Percentiles rank a stretch among this genome's conserved stretches.
Conservation (phyloP, 2,113 vertebrate genomes). For the Hippolais icterina region DNA sequence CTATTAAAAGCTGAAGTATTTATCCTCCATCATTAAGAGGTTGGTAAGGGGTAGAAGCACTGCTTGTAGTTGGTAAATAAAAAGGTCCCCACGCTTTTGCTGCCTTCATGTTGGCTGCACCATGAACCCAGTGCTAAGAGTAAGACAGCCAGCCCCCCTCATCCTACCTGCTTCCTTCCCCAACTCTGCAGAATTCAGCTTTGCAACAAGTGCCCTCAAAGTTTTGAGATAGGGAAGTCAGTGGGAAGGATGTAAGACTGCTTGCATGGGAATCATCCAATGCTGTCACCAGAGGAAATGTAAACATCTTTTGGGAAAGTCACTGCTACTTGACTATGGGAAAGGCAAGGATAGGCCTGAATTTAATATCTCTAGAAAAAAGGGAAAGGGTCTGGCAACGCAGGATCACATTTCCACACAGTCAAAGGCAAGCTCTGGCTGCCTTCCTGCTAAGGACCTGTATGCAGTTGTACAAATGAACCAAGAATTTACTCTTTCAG, state of each 20-base stretch:
- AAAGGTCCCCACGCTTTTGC: accelerated
- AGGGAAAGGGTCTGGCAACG: not conserved
- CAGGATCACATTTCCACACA: not conserved
- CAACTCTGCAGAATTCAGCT: not conserved
- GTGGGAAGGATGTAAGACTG: not conserved
- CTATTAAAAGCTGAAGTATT: not conserved
- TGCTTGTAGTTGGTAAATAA: not conserved
- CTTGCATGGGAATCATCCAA: not conserved
- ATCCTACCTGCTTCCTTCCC: not conserved
- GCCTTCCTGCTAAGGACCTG: not conserved
- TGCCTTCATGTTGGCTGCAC: not conserved
- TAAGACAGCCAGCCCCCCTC: not conserved
- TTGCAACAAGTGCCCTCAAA: not conserved
- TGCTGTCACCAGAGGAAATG: not conserved
- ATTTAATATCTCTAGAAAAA: not conserved
- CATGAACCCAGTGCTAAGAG: not conserved
- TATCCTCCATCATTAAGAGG: not conserved
- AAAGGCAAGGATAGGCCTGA: not conserved
- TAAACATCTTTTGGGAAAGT: not conserved
- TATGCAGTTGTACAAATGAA: not conserved
- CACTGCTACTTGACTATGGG: not conserved
- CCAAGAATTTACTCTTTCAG: not conserved
- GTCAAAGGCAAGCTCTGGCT: not conserved
- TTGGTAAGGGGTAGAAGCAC: not conserved
- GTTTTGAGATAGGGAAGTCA: not conserved